Base-by-base conservation (phyloP, 2,797 vertebrate species). In the Falco cherrug region DNA sequence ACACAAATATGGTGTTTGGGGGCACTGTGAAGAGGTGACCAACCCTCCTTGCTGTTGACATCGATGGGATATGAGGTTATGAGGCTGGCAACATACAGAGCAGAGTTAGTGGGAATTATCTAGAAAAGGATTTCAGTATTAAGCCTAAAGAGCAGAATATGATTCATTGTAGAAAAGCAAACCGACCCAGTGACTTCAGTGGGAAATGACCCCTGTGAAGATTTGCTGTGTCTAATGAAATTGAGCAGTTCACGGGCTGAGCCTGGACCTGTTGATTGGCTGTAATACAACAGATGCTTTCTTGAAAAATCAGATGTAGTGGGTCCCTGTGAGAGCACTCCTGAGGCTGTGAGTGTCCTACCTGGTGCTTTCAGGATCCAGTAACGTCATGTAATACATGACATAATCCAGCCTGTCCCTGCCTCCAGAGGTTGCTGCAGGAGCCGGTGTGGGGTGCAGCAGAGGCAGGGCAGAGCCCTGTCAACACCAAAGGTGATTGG, bases 361-460 rank as follows among this genome's bases (percentile, higher is more conserved):
- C 26, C 0, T 0, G 68, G 20, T 68, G 13, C 11, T 17, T 45
- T 18, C 21, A n/a, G 70, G 74, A 35, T 61, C 14, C 16, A 1
- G 3, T 14, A 4, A 10, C 15, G 50, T 20, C 37, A 43, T 43
- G 41, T 43, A 43, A 43, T 43, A 43, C 41, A 16, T 43, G 41
- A 43, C 41, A 43, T 43, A 16, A 43, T 43, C 41, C 59, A 54
- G 71, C 57, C n/a, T 6, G 4, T 41, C 14, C 18, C 31, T 53
- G 16, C 26, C 35, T 51, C 11, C 22, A 4, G 63, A 28, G 37
- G 9, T 51, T 8, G 41, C 24, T 2, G 7, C 0, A 3, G 29
- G 18, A 73, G 48, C 21, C 2, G 6, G 19, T 0, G 2, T 0
- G 5, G 35, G 71, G 75, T 64, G 84, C 16, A 16, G 87, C 59